Base-by-base conservation (phyloP, 1,140 invertebrate genomes). In the Pachypeltis micranthus region DNA sequence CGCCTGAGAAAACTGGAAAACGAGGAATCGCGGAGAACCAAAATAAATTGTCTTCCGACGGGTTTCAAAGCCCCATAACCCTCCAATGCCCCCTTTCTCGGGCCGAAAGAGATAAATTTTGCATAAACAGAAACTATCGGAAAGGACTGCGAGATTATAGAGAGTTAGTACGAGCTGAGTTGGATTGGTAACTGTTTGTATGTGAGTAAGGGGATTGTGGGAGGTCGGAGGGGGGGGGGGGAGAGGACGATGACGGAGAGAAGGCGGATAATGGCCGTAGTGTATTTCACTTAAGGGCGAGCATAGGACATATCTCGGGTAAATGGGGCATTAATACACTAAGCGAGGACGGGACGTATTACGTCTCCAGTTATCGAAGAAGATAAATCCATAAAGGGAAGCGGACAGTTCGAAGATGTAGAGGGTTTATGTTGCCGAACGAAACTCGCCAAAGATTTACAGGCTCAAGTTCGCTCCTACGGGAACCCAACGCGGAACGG, bases 61-160 rank as follows among this genome's bases (percentile, higher is more conserved):
- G n/a, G n/a, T n/a, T n/a, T n/a, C n/a, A n/a, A n/a, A n/a, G n/a
- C n/a, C n/a, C n/a, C n/a, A n/a, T n/a, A n/a, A n/a, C n/a, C n/a
- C 16, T 39, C 16, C 31, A 39, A 39, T 39, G 7, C 16, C 31
- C 31, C 31, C 16, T 39, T 39, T 39, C 31, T 10, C 7, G 16
- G 31, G 16, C 7, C 31, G n/a, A n/a, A n/a, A n/a, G n/a, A n/a
- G 34, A 39, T 39, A n/a, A 39, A 39, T 39, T 7, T 10, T 7
- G 47, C 47, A 51, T 51, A 51, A 51, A 51, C 47, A 51, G 47
- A 51, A 51, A 51, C 47, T 51, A 51, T 51, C 19, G 47, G 47
- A 51, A 39, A 16, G 31, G 7, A 7, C 16, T 10, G 31, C 47
- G 7, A 51, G 21, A 51, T n/a, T n/a, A n/a, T 21, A 21, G 47